Base-by-base conservation (phyloP, 2,888 invertebrate species). In the Tryphoninae sp. region DNA sequence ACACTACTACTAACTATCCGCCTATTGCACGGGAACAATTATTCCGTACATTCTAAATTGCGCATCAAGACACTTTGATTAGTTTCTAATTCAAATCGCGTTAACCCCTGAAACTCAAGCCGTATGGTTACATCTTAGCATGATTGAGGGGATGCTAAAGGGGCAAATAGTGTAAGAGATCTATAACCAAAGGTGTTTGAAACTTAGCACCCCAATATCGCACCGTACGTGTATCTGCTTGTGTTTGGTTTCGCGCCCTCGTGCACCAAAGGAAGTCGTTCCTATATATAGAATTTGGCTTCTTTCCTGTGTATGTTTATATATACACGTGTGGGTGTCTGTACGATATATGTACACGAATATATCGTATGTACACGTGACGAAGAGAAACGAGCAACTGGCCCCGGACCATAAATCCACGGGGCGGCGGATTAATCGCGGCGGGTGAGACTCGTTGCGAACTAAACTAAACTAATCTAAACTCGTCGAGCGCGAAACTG, bases 391-490 rank as follows among this genome's bases (percentile, higher is more conserved):
- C 88, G 89, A 89, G 87, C 87, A 78, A 84, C 83, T 84, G 83
- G 86, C 83, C 86, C 72, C 84, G 84, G 85, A 88, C 89, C 88
- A 90, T 90, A 90, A 90, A 90, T 90, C 87, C 87, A 87, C 86
- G 84, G 33, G 81, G 85, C 86, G 83, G 84, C 84, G 88, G 89
- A 90, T 90, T 90, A 90, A 90, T 90, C 89, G 89, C 83, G 85
- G 86, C 86, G 85, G 86, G 84, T 80, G 86, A 89, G 89, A 90
- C 90, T 90, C 88, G 89, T 90, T 89, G 88, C 88, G 86, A 89
- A 89, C 89, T 88, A 89, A 89, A 89, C 89, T 89, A 89, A 90
- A 90, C 90, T 90, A 90, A 90, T 90, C 90, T 90, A 90, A 90
- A 90, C 90, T 90, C 90, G 89, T 87, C 88, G 86, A 86, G 86